Conservation (phyloP, 2,797 vertebrate species). For the Alfaro cultratus region DNA sequence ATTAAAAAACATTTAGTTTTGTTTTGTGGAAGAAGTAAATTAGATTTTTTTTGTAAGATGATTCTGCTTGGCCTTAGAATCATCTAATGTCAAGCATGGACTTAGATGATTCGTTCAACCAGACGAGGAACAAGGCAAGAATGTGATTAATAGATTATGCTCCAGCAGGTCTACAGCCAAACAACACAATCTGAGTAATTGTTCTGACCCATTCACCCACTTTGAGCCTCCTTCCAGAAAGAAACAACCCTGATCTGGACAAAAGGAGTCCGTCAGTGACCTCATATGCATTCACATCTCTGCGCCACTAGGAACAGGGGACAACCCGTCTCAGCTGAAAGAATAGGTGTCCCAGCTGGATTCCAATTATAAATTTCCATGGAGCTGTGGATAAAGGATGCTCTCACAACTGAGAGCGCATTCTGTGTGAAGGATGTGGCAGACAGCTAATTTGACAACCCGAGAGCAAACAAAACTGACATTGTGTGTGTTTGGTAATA, state of each 20-base stretch:
- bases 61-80: not conserved
- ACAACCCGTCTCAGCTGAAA: conserved; percentile 11
- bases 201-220: conserved; percentile 57
- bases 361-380: conserved; percentile 45
- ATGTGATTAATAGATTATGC: conserved; percentile 63
- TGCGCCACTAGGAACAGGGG: conserved; percentile 19
- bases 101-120: conserved; percentile 17
- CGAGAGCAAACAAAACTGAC: conserved; percentile 67
- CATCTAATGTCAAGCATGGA: not conserved
- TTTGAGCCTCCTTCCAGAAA: conserved; percentile 40
- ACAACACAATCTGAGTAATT: conserved; percentile 57
- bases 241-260: conserved; percentile 46
- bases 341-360: conserved; percentile 39
- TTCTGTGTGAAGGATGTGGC: conserved; percentile 51
- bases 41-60: not conserved
- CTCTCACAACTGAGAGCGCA: conserved; percentile 40
- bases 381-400: conserved; percentile 54
- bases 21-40: not conserved
- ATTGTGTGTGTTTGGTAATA: conserved; percentile 58
- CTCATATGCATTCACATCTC: conserved; percentile 44
- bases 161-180: conserved; percentile 50
- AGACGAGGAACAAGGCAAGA: conserved; percentile 31
- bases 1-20: not conserved
- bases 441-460: conserved; percentile 66
- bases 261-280: conserved; percentile 17